These are phyloP conservation scores for Sebastes hubbsi DNA, from an alignment of 2,797 vertebrate species.

Conservation along the genomic window DNA sequence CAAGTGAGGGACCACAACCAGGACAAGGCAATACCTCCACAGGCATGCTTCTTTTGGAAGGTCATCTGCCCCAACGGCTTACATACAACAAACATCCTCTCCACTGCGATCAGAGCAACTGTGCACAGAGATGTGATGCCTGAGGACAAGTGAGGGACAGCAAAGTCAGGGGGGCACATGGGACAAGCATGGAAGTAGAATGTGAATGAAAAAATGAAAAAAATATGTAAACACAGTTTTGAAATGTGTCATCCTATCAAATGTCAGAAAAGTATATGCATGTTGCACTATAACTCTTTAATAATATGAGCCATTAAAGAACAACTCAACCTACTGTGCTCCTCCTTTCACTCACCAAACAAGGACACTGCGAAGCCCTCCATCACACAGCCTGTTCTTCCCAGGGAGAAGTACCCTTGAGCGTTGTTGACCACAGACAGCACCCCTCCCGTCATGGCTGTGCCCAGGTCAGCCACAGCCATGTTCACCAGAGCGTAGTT, in stretches of 20 bases:
- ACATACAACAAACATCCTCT: slow-evolving; percentile 81
- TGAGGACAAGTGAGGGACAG: slow-evolving; percentile 31
- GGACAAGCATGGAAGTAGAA: not conserved
- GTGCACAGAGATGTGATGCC: slow-evolving; percentile 83
- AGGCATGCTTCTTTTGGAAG: slow-evolving; percentile 74
- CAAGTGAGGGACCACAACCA: slow-evolving; percentile 84
- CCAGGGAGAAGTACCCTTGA: slow-evolving; percentile 77
- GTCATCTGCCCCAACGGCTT: slow-evolving; percentile 76
- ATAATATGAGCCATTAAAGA: not conserved
- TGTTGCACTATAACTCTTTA: not conserved
- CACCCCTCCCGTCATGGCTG: slow-evolving; percentile 73
- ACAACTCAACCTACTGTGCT: not conserved
- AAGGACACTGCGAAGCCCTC: slow-evolving; percentile 82
- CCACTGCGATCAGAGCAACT: slow-evolving; percentile 80
- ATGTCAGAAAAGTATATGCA: not conserved
- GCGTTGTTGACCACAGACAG: slow-evolving; percentile 81
- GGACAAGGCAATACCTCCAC: slow-evolving; percentile 68
- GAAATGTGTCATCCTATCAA: not conserved
- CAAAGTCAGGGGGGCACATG: not conserved
- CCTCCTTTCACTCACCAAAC: slow-evolving; percentile 73
- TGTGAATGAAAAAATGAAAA: not conserved
- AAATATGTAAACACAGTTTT: not conserved
- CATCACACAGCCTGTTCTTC: slow-evolving; percentile 78
- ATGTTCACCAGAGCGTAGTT: slow-evolving; percentile 83
- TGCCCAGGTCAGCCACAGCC: slow-evolving; percentile 80